Evolutionary conservation across 2,797 vertebrate genomes (phyloP), one percentile per base, ranked within the genome.

Genomic region (Cynodonichthys magdalenae): DNA sequence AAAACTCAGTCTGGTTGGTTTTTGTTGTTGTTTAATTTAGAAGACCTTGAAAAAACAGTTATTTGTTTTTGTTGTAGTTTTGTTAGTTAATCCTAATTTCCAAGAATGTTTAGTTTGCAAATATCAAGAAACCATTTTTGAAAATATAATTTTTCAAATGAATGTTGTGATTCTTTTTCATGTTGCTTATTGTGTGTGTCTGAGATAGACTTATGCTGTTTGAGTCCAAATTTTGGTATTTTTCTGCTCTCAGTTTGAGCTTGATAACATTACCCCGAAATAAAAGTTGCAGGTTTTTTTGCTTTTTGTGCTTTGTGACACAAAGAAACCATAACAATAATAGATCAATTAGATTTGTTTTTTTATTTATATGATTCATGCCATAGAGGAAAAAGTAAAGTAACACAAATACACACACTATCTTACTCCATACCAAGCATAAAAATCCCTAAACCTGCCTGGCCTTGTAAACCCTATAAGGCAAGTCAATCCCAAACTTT

Each of bases 391-490:
- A 53, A 45, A 6, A 57, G 59, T 36, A 18, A 12, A 54, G 9
- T 39, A 39, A 39, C 36, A 39, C 36, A 39, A 11, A 34, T 36
- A 36, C 8, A 39, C 62, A 70, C 29, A 54, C 45, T n/a, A 36
- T 62, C 58, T 64, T 49, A 64, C 64, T 74, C 51, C 70, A 62
- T 69, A 65, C 59, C 71, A 71, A 62, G 81, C 77, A 47, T 80
- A 77, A 82, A 90, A 90, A 89, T 91, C 85, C 77, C 72, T 71
- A 83, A 86, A 84, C 90, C 80, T 92, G 90, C 70, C 91, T 81
- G 87, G 92, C 88, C 79, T 65, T 94, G 87, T 92, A 86, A 66
- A 71, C 69, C 62, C 56, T 61, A 80, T 69, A 75, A 77, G 67
- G 48, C 72, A 77, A 81, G 66, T 66, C 45, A 5, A 59, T 82